Evolutionary conservation across 1,140 invertebrate species (phyloP).

Genomic region (Triops cancriformis): DNA sequence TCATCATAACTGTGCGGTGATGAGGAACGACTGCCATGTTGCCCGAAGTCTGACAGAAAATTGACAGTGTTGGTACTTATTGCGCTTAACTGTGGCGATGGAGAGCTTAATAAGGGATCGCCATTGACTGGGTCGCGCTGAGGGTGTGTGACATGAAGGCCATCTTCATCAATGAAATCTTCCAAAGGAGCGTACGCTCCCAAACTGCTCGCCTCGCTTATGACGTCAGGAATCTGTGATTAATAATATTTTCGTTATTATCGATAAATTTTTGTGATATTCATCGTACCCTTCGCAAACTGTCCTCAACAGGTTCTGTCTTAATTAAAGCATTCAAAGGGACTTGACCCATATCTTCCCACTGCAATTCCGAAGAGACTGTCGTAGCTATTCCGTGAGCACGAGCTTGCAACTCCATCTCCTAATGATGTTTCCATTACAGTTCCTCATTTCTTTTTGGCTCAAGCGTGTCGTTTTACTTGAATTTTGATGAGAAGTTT

Average conservation of each 20-base stretch:
- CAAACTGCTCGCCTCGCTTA: constrained; percentile 45
- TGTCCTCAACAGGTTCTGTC: constrained; percentile 33
- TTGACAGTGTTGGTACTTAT: background rate
- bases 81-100: constrained; percentile 29
- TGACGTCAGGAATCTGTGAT: constrained; percentile 48
- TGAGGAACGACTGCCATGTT: background rate
- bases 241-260: background rate
- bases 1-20: background rate
- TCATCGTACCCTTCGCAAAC: constrained; percentile 16
- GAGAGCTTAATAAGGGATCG: constrained; percentile 57
- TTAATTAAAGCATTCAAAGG: constrained; percentile 34
- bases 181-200: constrained; percentile 58
- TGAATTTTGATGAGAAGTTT: constrained; percentile 70
- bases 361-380: constrained; percentile 35
- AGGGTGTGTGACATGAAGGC: background rate
- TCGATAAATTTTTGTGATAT: constrained; percentile 11
- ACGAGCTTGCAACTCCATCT: constrained; percentile 60
- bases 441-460: background rate
- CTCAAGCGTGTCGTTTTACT: constrained; percentile 43
- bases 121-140: constrained; percentile 50
- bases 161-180: constrained; percentile 72
- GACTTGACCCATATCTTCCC: constrained; percentile 5
- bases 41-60: background rate
- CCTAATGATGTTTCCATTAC: constrained; percentile 42
- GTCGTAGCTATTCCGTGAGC: constrained; percentile 55